Conservation (phyloP, 2,113 vertebrate genomes). For the Casuarius casuarius region DNA sequence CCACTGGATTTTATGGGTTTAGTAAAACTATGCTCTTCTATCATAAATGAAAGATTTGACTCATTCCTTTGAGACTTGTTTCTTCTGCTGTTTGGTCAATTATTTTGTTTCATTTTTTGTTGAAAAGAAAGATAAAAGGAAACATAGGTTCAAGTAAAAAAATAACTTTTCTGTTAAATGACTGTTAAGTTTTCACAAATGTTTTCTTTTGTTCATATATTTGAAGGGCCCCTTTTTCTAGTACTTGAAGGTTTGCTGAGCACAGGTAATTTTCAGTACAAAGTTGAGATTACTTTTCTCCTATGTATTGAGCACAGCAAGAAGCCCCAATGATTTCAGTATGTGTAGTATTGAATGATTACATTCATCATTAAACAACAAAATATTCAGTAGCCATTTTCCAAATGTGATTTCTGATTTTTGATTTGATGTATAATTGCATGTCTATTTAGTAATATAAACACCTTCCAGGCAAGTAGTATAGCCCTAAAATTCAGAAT, state of each 20-base stretch:
- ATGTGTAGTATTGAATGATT: background rate
- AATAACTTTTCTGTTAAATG: background rate
- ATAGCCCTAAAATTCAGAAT: background rate
- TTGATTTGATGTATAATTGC: background rate
- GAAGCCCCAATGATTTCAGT: background rate
- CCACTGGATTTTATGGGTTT: conserved; percentile 28
- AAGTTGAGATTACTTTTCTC: background rate
- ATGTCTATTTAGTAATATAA: background rate
- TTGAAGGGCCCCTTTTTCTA: background rate
- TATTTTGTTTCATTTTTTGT: conserved; percentile 36
- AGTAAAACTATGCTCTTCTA: conserved; percentile 36
- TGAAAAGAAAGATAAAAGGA: conserved; percentile 24
- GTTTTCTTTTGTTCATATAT: background rate
- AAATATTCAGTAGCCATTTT: background rate
- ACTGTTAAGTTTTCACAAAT: background rate
- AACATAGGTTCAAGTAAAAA: background rate
- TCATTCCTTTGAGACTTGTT: conserved; percentile 24
- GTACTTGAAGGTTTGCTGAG: background rate
- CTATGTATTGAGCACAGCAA: background rate
- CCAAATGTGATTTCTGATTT: background rate
- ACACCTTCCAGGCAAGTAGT: background rate
- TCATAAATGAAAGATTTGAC: conserved; percentile 37
- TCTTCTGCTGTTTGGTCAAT: background rate
- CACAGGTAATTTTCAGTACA: background rate
- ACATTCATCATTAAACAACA: background rate